Conservation (phyloP, 2,888 invertebrate genomes). For the Sclerodermus sp. region DNA sequence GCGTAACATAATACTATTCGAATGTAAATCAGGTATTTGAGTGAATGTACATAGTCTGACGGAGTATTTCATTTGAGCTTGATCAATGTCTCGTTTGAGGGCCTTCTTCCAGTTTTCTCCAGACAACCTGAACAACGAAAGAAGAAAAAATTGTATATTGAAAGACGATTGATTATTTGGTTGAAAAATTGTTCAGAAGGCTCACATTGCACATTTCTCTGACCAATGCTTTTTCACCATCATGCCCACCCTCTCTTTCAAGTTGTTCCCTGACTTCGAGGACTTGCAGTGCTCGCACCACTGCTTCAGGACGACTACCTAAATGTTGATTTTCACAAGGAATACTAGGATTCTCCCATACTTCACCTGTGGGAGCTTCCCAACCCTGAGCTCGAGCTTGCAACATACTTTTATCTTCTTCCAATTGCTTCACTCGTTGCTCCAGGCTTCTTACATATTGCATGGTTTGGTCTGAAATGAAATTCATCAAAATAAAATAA, state of each 20-base stretch:
- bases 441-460: constrained; percentile 91
- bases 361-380: constrained; percentile 50
- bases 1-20: too few species aligned
- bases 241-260: constrained; percentile 72
- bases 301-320: constrained; percentile 83
- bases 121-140: constrained; percentile 70
- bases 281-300: constrained; percentile 89
- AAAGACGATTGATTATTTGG: background rate
- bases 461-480: constrained; percentile 75
- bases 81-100: constrained; percentile 64
- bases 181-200: constrained; percentile 22
- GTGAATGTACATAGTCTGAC: constrained; percentile 5
- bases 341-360: constrained; percentile 43
- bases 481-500: background rate
- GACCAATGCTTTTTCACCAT: constrained; percentile 89
- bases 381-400: constrained; percentile 58
- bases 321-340: constrained; percentile 54
- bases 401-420: constrained; percentile 74
- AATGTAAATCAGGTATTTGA: too few species aligned
- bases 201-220: constrained; percentile 93
- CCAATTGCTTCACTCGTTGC: constrained; percentile 79
- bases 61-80: constrained; percentile 4
- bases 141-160: too few species aligned
- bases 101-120: constrained; percentile 86
- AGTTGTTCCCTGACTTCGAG: constrained; percentile 87